Base-by-base conservation (phyloP, 2,797 vertebrate species). In the Chloroceryle inda region DNA sequence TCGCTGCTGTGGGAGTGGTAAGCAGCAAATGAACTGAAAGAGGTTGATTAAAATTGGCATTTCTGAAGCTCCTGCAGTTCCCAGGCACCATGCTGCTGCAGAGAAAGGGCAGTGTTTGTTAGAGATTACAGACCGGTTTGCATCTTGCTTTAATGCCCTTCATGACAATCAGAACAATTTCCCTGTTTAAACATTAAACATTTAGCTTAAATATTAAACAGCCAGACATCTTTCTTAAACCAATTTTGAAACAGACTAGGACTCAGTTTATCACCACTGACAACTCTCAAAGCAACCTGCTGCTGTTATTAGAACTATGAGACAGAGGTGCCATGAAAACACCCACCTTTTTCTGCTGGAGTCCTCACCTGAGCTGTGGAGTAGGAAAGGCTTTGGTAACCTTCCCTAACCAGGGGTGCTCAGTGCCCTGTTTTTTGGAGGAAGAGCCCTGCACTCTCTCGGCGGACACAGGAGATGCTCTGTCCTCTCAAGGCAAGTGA, bases 161-260 rank as follows among this genome's bases (percentile, higher is more conserved):
- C 88, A 80, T 93, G 84, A 93, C 90, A 91, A 94, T 84, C 86
- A 80, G 82, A 89, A 92, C 69, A 64, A 75, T 95, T 94, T 88
- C 75, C 74, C 76, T 88, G 82, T 96, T 95, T 94, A 96, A 96
- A 93, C 94, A 96, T 95, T 96, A 91, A 96, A 94, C 83, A 76
- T 88, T 56, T 40, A 49, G 88, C 67, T 97, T 97, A 94, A 96
- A 95, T 94, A 95, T 97, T 97, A 96, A 96, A 82, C 89, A 92
- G 59, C 23, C 56, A 76, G 82, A 58, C 76, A 55, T 92, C 79
- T 89, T 91, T 91, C 91, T 92, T 75, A 94, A 95, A 94, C 66
- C 76, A 79, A 35, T 95, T 95, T 90, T 88, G 55, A 95, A 91
- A 67, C 7, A 52, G 63, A 79, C 38, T 38, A 44, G 74, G 56